phyloP scores from a whole-genome alignment of 1,140 invertebrate species.

The Gryllus bimaculatus region DNA sequence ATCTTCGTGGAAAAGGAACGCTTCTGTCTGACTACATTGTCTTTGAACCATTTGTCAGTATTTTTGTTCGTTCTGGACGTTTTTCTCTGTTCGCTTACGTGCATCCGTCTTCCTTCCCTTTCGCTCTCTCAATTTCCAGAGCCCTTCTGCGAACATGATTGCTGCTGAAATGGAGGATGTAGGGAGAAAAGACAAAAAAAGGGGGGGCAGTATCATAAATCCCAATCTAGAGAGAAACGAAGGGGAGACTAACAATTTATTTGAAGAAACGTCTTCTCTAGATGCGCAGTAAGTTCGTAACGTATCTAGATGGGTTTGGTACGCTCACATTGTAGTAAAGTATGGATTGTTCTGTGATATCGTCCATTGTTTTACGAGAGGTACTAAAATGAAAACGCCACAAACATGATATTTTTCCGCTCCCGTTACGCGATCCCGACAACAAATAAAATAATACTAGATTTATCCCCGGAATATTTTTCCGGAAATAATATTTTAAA shows the following conservation, averaged over 20 bases:
- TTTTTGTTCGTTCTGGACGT: background rate
- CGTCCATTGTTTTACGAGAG: background rate
- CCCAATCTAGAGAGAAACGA: background rate
- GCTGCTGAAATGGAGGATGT: background rate
- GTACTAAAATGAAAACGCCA: background rate
- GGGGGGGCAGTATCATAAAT: background rate
- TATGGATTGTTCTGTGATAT: background rate
- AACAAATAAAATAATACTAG: background rate
- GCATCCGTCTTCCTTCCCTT: background rate
- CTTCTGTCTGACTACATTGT: background rate
- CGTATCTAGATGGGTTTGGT: background rate
- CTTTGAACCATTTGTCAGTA: background rate
- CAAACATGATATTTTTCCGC: background rate
- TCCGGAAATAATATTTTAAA: too few species aligned
- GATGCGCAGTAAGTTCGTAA: background rate
- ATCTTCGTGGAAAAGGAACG: background rate
- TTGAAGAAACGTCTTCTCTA: background rate
- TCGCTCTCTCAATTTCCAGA: background rate
- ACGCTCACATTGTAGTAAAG: background rate
- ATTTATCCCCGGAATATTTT: background rate
- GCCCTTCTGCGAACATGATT: background rate
- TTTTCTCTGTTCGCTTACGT: background rate
- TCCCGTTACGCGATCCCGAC: background rate
- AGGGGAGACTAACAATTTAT: background rate
- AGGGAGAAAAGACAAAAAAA: background rate